Percentiles rank a stretch among this genome's conserved stretches.
Evolutionary conservation across 2,888 invertebrate genomes (phyloP).

Genomic region (Agrochola litura): DNA sequence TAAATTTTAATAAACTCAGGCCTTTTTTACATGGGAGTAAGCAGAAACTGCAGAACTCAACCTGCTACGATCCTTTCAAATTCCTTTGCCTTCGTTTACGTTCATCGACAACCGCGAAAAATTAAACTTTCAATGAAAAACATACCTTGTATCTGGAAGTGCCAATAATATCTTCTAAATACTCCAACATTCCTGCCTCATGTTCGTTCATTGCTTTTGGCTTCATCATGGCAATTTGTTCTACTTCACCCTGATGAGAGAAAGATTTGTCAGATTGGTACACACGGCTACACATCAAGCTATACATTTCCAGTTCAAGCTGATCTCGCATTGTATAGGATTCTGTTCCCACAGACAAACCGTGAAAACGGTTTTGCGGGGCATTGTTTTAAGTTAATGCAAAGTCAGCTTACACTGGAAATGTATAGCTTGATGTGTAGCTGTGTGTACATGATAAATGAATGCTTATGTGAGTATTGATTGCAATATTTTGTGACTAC

Average conservation of each 20-base stretch:
- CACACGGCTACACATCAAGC: too few species aligned
- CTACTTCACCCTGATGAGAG: slow-evolving; percentile 97
- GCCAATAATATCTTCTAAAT: slow-evolving; percentile 99
- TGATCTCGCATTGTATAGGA: too few species aligned
- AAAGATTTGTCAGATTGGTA: neutral
- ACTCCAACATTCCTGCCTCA: slow-evolving; percentile 99
- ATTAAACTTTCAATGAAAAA: neutral
- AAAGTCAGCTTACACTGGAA: too few species aligned
- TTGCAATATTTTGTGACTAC: neutral
- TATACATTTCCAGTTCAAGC: too few species aligned
- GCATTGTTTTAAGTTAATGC: too few species aligned
- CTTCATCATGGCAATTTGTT: slow-evolving; percentile 99
- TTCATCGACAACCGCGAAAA: neutral
- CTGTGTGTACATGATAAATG: neutral
- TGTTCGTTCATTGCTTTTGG: slow-evolving; percentile 96
- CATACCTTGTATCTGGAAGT: slow-evolving; percentile 94
- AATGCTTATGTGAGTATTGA: neutral
- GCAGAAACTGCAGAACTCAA: neutral
- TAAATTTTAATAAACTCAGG: neutral
- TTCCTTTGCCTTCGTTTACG: neutral
- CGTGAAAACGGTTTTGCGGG: too few species aligned
- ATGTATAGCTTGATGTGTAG: too few species aligned
- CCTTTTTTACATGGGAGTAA: neutral
- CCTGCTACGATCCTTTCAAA: neutral
- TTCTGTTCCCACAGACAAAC: too few species aligned